Conservation (phyloP, 2,797 vertebrate genomes). For the Crenuchus spilurus region DNA sequence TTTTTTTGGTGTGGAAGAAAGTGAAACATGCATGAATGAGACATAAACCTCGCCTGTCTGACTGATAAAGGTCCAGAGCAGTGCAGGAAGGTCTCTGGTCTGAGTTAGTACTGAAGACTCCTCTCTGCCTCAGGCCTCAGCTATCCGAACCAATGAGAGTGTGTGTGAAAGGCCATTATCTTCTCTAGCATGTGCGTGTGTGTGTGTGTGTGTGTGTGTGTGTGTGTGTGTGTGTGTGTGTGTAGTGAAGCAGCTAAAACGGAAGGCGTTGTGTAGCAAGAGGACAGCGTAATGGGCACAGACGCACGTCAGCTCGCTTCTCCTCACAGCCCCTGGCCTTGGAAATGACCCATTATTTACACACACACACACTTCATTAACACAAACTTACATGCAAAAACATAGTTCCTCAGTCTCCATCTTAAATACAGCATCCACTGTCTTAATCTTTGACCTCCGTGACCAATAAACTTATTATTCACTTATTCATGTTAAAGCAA, state of each 20-base stretch:
- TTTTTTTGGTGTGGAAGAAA: too few species aligned
- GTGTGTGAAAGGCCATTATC: slow-evolving; percentile 42
- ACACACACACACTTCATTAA: slow-evolving; percentile 41
- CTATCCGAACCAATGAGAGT: slow-evolving; percentile 15
- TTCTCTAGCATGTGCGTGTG: slow-evolving; percentile 32
- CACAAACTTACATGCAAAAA: slow-evolving; percentile 50
- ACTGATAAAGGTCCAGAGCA: not conserved
- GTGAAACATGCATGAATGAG: too few species aligned
- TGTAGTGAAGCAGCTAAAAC: slow-evolving; percentile 59
- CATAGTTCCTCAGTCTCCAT: not conserved
- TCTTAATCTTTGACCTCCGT: too few species aligned
- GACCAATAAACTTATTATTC: too few species aligned
- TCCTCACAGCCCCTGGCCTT: slow-evolving; percentile 62
- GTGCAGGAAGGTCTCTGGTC: not conserved
- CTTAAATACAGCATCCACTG: not conserved
- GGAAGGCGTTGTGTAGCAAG: slow-evolving; percentile 57
- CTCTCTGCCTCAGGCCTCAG: slow-evolving; percentile 16
- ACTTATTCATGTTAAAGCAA: too few species aligned
- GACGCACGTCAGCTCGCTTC: slow-evolving; percentile 78
- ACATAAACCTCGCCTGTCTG: not conserved
- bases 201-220: slow-evolving; percentile 54
- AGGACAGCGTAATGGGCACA: slow-evolving; percentile 68
- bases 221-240: slow-evolving; percentile 36
- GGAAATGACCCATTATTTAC: slow-evolving; percentile 66
- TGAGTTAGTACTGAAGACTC: slow-evolving; percentile 11